These are phyloP conservation scores for Emydocephalus ijimae DNA, from an alignment of 2,113 vertebrate genomes.

Conservation along the genomic window DNA sequence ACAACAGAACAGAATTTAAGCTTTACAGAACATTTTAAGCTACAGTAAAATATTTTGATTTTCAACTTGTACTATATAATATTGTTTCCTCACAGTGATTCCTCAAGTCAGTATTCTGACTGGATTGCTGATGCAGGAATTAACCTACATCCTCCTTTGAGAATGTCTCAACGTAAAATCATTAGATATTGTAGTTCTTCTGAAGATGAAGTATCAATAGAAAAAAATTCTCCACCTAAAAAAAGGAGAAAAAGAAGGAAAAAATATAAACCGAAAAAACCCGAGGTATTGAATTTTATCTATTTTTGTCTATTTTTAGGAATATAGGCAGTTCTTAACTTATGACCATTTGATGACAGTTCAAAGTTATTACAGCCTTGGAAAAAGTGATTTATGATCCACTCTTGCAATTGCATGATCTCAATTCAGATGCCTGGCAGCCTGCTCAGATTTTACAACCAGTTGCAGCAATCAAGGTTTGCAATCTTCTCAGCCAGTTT, in stretches of 20 bases:
- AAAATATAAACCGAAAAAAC: constrained; percentile 65
- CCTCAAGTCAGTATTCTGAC: constrained; percentile 90
- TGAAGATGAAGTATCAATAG: constrained; percentile 81
- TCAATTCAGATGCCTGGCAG: background rate
- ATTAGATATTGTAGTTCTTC: constrained; percentile 80
- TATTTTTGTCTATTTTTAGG: background rate
- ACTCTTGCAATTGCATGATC: background rate
- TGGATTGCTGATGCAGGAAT: constrained; percentile 93
- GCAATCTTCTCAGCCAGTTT: background rate
- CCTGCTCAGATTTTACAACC: background rate
- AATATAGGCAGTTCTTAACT: background rate
- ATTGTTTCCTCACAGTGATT: constrained; percentile 69
- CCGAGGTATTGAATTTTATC: constrained; percentile 52
- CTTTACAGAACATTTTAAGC: background rate
- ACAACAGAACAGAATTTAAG: background rate
- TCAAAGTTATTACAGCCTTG: background rate
- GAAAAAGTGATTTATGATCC: background rate
- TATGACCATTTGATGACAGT: background rate
- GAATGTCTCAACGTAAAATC: constrained; percentile 74
- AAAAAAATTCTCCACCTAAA: constrained; percentile 74
- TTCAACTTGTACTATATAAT: background rate
- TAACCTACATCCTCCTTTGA: constrained; percentile 83
- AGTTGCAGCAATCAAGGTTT: background rate
- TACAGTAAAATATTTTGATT: background rate
- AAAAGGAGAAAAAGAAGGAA: constrained; percentile 66